Percentiles rank a stretch among this genome's conserved stretches.
These are phyloP conservation scores for Lasioglossum pauxillum DNA, from an alignment of 2,888 invertebrate genomes.

Conservation along the genomic window DNA sequence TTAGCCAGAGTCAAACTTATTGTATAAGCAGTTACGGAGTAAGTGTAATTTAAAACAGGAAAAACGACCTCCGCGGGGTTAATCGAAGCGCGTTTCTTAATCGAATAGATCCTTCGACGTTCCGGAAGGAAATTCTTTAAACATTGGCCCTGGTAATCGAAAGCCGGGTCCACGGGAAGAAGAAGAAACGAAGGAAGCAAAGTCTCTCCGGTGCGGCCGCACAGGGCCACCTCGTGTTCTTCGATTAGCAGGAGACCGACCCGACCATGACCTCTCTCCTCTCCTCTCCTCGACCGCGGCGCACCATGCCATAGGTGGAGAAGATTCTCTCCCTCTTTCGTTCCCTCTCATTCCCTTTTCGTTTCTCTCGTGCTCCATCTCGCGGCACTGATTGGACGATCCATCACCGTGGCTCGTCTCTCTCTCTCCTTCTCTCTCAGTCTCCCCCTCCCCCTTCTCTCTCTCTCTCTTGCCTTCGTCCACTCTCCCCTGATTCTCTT, in stretches of 20 bases:
- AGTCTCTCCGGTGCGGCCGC: constrained; percentile 62
- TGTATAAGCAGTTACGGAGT: neutral
- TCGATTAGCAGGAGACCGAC: constrained; percentile 84
- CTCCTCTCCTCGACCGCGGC: constrained; percentile 62
- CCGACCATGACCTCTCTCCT: constrained; percentile 83
- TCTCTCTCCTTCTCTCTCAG: constrained; percentile 46
- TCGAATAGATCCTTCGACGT: constrained; percentile 18
- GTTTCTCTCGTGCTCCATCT: constrained; percentile 83
- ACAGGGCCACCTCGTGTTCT: constrained; percentile 77
- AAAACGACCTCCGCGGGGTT: neutral
- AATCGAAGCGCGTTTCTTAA: neutral
- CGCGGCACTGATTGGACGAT: constrained; percentile 87
- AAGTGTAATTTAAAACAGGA: neutral
- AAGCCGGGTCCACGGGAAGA: constrained; percentile 29
- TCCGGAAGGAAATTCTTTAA: constrained; percentile 46
- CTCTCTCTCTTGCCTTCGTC: constrained; percentile 43
- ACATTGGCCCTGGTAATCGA: constrained; percentile 27
- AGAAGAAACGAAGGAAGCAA: constrained; percentile 46
- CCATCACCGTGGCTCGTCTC: constrained; percentile 85
- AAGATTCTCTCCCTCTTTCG: constrained; percentile 69
- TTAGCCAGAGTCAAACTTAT: neutral
- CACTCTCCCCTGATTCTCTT: constrained; percentile 35
- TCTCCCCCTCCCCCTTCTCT: constrained; percentile 28
- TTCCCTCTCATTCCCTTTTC: constrained; percentile 71
- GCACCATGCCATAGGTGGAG: constrained; percentile 77